Conservation (phyloP, 2,113 vertebrate species). For the Nematolebias whitei region DNA sequence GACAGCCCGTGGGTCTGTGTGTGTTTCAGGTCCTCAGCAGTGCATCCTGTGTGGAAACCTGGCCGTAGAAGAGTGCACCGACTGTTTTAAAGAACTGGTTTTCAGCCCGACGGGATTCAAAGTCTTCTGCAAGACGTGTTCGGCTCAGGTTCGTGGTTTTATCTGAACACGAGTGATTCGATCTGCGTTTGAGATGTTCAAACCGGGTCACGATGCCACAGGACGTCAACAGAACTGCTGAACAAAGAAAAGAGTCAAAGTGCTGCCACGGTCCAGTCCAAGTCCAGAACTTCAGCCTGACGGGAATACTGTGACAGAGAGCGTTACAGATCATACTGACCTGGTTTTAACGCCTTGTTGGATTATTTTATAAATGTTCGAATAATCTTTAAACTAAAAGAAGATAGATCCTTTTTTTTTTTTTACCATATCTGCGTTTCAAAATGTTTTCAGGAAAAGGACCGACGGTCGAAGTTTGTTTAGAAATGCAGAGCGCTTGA, state of each 20-base stretch:
- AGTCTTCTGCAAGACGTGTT: slow-evolving; percentile 85
- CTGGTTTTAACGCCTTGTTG: not conserved
- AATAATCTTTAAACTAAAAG: too few species aligned
- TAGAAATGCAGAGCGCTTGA: not conserved
- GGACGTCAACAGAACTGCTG: too few species aligned
- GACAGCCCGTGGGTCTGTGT: not conserved
- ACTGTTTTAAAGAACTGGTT: slow-evolving; percentile 83
- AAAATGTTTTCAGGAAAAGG: not conserved
- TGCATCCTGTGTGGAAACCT: slow-evolving; percentile 84
- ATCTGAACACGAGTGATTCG: not conserved
- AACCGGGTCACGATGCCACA: not conserved
- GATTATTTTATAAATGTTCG: not conserved
- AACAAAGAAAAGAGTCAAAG: too few species aligned
- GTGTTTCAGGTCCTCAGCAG: slow-evolving; percentile 83
- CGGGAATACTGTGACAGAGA: too few species aligned
- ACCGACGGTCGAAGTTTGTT: not conserved
- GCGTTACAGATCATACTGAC: too few species aligned
- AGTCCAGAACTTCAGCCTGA: too few species aligned
- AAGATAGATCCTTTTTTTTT: not conserved
- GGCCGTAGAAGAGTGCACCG: slow-evolving; percentile 79
- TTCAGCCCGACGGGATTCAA: slow-evolving; percentile 83
- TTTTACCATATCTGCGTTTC: not conserved
- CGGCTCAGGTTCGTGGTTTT: slow-evolving; percentile 74
- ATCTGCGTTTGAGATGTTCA: not conserved
- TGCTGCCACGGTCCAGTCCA: too few species aligned